These are phyloP conservation scores for Solen grandis DNA, from an alignment of 1,140 invertebrate species.

Conservation along the genomic window DNA sequence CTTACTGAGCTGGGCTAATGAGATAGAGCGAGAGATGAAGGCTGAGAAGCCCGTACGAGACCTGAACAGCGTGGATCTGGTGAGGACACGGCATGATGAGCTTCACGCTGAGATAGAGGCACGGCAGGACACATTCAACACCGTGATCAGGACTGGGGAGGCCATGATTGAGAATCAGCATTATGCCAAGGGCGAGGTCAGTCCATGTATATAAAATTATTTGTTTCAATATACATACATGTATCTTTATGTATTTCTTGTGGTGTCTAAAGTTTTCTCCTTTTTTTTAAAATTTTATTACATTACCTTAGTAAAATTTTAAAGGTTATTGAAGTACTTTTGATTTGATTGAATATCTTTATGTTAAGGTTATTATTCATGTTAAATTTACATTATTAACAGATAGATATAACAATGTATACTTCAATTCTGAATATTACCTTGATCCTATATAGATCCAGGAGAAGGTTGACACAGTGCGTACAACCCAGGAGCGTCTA, in stretches of 20 bases:
- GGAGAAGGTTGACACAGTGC: conserved; percentile 96
- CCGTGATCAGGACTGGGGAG: conserved; percentile 89
- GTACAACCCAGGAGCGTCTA: conserved; percentile 97
- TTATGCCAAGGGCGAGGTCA: conserved; percentile 84
- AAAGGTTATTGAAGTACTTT: no score
- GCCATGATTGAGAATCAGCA: conserved; percentile 90
- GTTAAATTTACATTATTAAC: no score
- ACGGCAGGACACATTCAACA: conserved; percentile 91
- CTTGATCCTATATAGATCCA: conserved; percentile 97
- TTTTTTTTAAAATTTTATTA: no score
- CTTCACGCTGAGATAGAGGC: conserved; percentile 97
- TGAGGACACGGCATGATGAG: conserved; percentile 92
- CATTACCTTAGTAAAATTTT: no score
- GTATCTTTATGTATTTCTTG: neutral
- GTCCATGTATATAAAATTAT: neutral
- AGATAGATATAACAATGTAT: no score
- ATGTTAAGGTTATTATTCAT: no score
- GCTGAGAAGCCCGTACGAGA: conserved; percentile 92
- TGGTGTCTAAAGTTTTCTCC: no score
- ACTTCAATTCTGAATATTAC: no score
- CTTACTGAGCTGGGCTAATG: conserved; percentile 92
- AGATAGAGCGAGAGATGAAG: conserved; percentile 89
- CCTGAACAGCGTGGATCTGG: conserved; percentile 92
- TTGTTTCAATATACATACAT: neutral
- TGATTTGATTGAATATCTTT: no score